Conservation (phyloP, 2,797 vertebrate genomes). For the Gallinago nigripennis region DNA sequence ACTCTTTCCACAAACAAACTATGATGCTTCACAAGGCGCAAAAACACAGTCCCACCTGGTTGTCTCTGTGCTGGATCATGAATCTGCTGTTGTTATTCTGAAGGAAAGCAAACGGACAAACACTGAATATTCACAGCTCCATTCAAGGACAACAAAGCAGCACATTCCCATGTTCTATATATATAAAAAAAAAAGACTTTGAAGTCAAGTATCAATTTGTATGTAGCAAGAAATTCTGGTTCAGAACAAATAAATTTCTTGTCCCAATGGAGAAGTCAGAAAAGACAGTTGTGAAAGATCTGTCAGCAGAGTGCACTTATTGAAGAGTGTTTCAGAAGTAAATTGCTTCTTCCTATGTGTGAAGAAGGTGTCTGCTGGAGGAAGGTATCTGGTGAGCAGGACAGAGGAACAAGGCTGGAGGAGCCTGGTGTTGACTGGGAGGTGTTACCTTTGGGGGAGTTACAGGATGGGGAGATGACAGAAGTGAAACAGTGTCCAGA, state of each 20-base stretch:
- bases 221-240: neutral
- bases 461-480: neutral
- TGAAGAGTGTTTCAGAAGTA: neutral
- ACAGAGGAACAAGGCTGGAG: neutral
- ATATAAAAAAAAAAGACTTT: neutral
- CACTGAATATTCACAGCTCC: neutral
- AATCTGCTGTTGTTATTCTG: neutral
- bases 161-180: neutral
- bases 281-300: neutral
- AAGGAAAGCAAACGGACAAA: neutral
- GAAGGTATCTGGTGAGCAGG: neutral
- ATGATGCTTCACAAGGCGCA: neutral
- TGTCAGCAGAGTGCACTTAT: neutral
- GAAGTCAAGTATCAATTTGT: neutral
- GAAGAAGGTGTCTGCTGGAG: neutral
- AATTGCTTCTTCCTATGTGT: fast-evolving
- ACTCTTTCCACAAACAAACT: neutral
- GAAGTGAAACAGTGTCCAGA: neutral
- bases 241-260: neutral
- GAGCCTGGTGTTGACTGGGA: neutral
- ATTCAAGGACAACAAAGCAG: neutral
- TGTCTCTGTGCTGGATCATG: neutral
- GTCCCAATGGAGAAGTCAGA: neutral
- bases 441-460: neutral
- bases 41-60: neutral